A percentile compares a stretch with the other conserved stretches of the same genome.
phyloP scores from a whole-genome alignment of 2,113 vertebrate species.

The Poeciliopsis retropinna region DNA sequence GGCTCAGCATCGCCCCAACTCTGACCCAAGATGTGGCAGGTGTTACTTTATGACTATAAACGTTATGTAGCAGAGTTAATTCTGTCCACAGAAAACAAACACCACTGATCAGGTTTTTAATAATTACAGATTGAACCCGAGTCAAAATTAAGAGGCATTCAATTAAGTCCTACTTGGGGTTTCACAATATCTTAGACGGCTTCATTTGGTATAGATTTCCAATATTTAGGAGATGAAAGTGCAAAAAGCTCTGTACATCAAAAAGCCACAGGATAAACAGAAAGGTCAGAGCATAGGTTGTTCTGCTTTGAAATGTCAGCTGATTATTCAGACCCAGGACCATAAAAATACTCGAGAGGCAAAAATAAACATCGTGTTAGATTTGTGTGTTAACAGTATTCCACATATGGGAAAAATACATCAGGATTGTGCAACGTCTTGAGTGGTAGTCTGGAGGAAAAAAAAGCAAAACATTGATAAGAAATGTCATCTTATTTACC shows the following conservation, averaged over 20 bases:
- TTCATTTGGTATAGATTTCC: neutral
- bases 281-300: constrained; percentile 79
- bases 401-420: no score
- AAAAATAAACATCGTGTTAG: neutral
- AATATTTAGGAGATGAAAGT: constrained; percentile 57
- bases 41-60: constrained; percentile 43
- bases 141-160: neutral
- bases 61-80: constrained; percentile 25
- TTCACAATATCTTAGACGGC: neutral
- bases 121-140: neutral
- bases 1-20: constrained; percentile 44
- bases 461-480: no score
- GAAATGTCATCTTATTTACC: no score
- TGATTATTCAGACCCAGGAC: constrained; percentile 57
- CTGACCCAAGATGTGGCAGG: constrained; percentile 32
- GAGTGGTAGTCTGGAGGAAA: no score
- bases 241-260: constrained; percentile 33
- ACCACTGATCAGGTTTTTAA: neutral
- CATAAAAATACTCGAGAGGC: constrained; percentile 24
- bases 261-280: constrained; percentile 57
- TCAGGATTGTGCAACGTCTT: no score
- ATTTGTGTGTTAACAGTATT: no score
- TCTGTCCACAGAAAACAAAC: neutral
- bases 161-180: neutral
- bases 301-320: constrained; percentile 72